Conservation (phyloP, 1,140 invertebrate genomes). For the Episyrphus balteatus region DNA sequence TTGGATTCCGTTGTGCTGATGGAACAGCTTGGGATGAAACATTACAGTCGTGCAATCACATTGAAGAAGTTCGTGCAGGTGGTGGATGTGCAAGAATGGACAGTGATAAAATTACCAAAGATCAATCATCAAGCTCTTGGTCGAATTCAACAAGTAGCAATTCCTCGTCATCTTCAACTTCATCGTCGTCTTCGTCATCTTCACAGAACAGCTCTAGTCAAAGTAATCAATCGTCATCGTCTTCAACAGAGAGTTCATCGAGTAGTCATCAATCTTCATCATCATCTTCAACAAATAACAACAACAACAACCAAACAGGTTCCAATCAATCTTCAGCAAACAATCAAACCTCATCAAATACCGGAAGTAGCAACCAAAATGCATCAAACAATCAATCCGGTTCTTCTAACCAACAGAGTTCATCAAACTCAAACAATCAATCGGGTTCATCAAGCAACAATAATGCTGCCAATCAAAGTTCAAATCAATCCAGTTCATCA, state of each 20-base stretch:
- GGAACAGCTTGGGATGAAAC: conserved; percentile 63
- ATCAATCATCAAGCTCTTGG: conserved; percentile 32
- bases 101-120: conserved; percentile 19
- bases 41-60: conserved; percentile 53
- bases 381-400: not conserved
- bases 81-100: conserved; percentile 36
- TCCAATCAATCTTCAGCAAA: conserved; percentile 5
- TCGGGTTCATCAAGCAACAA: not conserved
- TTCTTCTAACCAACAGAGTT: not conserved
- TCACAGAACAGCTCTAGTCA: conserved; percentile 10
- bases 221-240: conserved; percentile 9
- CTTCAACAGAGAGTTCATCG: conserved; percentile 9
- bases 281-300: not conserved
- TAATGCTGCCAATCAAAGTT: not conserved
- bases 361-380: not conserved
- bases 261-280: conserved; percentile 6
- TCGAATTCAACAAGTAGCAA: conserved; percentile 33
- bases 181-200: conserved; percentile 16
- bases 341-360: conserved; percentile 1
- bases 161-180: conserved; percentile 39
- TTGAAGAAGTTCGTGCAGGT: conserved; percentile 42
- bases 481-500: not conserved
- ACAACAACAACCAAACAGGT: conserved; percentile 5
- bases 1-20: conserved; percentile 56
- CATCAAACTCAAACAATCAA: not conserved